These are phyloP conservation scores for Carapus acus DNA, from an alignment of 2,797 vertebrate genomes.

Conservation along the genomic window DNA sequence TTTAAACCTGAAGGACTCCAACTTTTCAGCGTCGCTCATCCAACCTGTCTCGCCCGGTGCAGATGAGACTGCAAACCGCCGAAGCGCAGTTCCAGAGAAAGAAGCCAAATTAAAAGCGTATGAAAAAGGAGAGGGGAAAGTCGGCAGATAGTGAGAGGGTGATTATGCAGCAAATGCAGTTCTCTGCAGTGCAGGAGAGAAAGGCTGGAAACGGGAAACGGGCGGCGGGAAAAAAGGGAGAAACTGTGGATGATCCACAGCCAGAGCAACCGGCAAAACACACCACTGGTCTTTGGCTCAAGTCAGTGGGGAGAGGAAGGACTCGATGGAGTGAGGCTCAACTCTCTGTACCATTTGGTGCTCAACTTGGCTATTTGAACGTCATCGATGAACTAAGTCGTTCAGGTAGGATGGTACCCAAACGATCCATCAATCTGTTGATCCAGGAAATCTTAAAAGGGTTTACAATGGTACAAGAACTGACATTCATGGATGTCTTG, in stretches of 20 bases:
- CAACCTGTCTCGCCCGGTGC: constrained; percentile 24
- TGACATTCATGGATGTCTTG: no score
- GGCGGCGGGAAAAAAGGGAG: constrained; percentile 37
- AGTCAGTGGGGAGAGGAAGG: constrained; percentile 13
- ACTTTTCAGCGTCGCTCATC: constrained; percentile 18
- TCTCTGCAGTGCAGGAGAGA: constrained; percentile 65
- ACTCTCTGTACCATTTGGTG: no score
- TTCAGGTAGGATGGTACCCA: no score
- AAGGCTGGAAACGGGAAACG: constrained; percentile 44
- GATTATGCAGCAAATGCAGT: constrained; percentile 68
- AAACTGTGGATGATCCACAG: constrained; percentile 42
- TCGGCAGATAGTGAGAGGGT: constrained; percentile 53
- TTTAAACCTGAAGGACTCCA: constrained; percentile 21
- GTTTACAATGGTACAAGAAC: no score
- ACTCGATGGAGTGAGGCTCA: constrained; percentile 20
- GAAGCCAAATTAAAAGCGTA: constrained; percentile 41
- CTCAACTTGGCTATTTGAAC: no score
- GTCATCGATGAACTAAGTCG: no score
- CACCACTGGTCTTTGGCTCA: background rate
- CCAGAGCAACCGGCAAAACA: constrained; percentile 35
- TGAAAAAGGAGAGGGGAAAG: constrained; percentile 32
- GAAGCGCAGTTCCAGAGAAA: constrained; percentile 24
- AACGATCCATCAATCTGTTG: no score
- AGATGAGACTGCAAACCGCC: constrained; percentile 30
- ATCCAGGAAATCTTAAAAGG: no score